Evolutionary conservation across 23 tunicate genomes (phyloP), one percentile per base, ranked within the genome.

Genomic region (Trididemnum miniatum): DNA sequence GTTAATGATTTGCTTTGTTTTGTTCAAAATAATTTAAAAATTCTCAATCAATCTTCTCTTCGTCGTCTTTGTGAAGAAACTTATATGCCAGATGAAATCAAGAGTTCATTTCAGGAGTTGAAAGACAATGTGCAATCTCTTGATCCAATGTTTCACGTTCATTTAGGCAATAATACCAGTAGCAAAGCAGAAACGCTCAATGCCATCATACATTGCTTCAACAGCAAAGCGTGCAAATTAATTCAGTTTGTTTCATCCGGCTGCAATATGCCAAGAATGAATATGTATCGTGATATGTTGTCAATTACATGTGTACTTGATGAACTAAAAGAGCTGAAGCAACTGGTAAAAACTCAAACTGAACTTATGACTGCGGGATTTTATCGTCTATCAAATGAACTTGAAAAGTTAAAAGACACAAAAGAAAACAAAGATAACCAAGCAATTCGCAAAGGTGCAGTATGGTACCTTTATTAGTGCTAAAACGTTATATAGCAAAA

Each of bases 301-400:
- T 73, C 79, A 2, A 26, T 39, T 2, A 37, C 59, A 9, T 73
- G 79, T 39, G 27, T 73, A 5, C 1, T 38, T 32, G 59, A 39
- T 73, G 79, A 73, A 38, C 9, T 73, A 20, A 73, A 26, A 73
- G 79, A 73, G 38, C 30, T 73, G 30, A 73, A 73, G 31, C 57
- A 73, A 73, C 2, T 73, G 9, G 31, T 73, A 2, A 2, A 22
- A 12, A 28, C 37, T 5, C 79, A 73, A 73, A 73, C 37, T 3
- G 20, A 67, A 32, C 37, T 31, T 67, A 30, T 67, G 5, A 30
- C 75, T 4, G 32, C 75, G 3, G 75, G 20, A 3, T 67, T 67
- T 30, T 32, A 24, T 31, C 75, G 38, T 31, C 75, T 67, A 30
- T 67, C 75, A 31, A 67, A 33, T 32, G 12, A 67, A 31, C 5